phyloP scores from a whole-genome alignment of 2,888 invertebrate species.

The Gisinianus flammeolus region DNA sequence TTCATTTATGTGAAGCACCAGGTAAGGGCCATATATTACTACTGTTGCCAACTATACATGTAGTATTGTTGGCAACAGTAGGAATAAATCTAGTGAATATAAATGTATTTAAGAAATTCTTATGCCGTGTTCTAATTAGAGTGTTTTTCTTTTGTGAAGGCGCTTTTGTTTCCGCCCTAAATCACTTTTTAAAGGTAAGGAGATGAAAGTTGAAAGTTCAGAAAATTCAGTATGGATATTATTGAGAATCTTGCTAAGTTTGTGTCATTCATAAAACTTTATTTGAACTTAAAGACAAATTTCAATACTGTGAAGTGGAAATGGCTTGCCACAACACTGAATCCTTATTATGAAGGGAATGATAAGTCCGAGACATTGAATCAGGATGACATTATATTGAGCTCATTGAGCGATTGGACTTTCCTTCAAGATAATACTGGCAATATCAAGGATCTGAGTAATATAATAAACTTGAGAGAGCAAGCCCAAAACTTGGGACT shows the following conservation, averaged over 20 bases:
- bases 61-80: too few species aligned
- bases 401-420: conserved; percentile 80
- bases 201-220: too few species aligned
- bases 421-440: conserved; percentile 88
- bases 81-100: too few species aligned
- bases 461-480: conserved; percentile 70
- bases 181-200: conserved; percentile 86
- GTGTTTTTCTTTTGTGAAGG: conserved; percentile 61
- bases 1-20: conserved; percentile 97
- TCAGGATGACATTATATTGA: conserved; percentile 83
- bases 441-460: conserved; percentile 75
- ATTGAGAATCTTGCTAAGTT: too few species aligned
- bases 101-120: background rate
- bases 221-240: too few species aligned
- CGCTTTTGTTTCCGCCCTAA: conserved; percentile 87
- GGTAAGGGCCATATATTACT: conserved; percentile 64
- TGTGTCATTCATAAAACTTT: too few species aligned
- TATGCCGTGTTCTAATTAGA: too few species aligned
- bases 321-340: conserved; percentile 86
- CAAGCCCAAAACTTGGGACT: conserved; percentile 61
- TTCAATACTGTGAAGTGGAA: conserved; percentile 69
- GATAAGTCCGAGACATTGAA: conserved; percentile 74
- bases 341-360: conserved; percentile 87
- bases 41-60: too few species aligned
- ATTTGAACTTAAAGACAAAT: too few species aligned